phyloP scores from a whole-genome alignment of 1,140 invertebrate genomes.

The Radopholus similis region DNA sequence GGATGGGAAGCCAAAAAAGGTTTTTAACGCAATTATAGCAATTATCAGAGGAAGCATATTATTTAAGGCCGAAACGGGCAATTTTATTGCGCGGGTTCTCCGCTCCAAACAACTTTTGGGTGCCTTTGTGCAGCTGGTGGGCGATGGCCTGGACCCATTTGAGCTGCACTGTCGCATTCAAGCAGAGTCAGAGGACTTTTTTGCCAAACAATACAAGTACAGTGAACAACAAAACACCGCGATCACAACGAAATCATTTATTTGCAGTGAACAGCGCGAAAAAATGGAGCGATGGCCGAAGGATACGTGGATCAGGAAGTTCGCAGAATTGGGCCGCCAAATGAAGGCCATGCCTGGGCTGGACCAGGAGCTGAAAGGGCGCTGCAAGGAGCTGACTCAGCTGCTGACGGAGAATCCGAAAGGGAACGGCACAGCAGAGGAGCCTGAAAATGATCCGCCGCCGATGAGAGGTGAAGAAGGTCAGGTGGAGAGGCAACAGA shows the following conservation, averaged over 20 bases:
- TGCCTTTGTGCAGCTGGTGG: background rate
- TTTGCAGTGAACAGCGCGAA: background rate
- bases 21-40: background rate
- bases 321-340: too few relatives aligned
- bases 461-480: background rate
- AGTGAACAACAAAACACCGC: too few relatives aligned
- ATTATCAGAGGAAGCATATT: background rate
- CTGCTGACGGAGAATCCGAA: background rate
- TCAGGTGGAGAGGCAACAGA: background rate
- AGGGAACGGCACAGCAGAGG: background rate
- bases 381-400: background rate
- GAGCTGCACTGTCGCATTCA: too few relatives aligned
- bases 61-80: background rate
- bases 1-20: background rate
- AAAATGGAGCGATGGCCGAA: background rate
- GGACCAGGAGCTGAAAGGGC: background rate
- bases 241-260: too few relatives aligned
- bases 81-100: background rate
- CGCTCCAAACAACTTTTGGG: too few relatives aligned
- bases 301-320: background rate
- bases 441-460: background rate
- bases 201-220: too few relatives aligned
- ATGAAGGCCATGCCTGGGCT: background rate
- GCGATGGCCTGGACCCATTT: too few relatives aligned
- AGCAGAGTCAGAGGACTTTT: too few relatives aligned